These are phyloP conservation scores for Rhynchotus rufescens DNA, from an alignment of 2,797 vertebrate genomes.

Conservation along the genomic window DNA sequence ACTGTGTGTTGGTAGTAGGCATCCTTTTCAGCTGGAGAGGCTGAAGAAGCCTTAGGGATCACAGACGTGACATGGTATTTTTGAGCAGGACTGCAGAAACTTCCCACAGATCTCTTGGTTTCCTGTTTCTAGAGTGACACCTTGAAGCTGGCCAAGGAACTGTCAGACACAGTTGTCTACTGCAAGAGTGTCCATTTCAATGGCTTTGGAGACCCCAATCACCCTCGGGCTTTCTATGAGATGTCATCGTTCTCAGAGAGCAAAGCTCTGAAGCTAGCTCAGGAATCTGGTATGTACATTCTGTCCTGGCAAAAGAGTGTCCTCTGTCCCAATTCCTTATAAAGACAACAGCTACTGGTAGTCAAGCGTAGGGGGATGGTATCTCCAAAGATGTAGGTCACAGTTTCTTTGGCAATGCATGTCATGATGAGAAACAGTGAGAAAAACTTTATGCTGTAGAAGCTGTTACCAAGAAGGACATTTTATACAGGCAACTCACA, in stretches of 20 bases:
- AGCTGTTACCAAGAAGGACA: background rate
- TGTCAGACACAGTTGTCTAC: conserved; percentile 93
- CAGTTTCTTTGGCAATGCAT: background rate
- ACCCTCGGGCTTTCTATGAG: conserved; percentile 89
- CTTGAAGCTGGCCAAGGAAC: conserved; percentile 90
- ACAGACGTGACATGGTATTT: background rate
- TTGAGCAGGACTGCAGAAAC: background rate
- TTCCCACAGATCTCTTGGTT: background rate
- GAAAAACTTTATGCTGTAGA: background rate
- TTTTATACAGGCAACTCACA: background rate
- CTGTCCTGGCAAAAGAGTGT: background rate
- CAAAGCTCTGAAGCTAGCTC: conserved; percentile 88
- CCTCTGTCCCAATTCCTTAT: background rate
- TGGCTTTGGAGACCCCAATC: conserved; percentile 84
- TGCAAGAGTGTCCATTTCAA: conserved; percentile 96
- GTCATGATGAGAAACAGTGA: background rate
- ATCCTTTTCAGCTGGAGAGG: background rate
- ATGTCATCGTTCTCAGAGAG: conserved; percentile 93
- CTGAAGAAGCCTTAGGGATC: background rate
- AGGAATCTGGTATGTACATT: conserved; percentile 84
- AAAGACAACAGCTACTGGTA: background rate
- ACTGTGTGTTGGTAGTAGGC: background rate
- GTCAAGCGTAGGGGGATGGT: background rate
- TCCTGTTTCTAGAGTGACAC: conserved; percentile 84
- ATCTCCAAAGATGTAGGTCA: rapidly evolving